Evolutionary conservation across 2,888 invertebrate species (phyloP), one percentile per base, ranked within the genome.

Genomic region (Ectobius pallidus): DNA sequence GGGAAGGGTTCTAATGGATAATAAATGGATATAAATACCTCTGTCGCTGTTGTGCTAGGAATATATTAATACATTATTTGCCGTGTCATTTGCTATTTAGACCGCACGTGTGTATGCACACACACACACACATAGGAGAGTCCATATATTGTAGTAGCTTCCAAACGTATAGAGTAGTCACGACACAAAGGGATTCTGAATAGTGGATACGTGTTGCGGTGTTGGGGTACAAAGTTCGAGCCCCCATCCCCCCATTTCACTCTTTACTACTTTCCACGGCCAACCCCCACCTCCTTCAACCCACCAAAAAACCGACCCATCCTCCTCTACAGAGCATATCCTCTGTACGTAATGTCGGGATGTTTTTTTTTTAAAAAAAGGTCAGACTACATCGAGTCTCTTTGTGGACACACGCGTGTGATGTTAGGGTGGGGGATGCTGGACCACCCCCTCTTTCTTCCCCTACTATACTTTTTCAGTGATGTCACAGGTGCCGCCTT

Each of bases 11-110:
- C 68, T 75, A 75, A 75, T 75, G 75, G 75, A 65, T 73, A 75
- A 73, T 75, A 75, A 73, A 75, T 75, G 75, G 73, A 71, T 73
- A 73, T 75, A 75, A 75, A 73, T 73, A 71, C 74, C 69, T 27
- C 72, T 63, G 70, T 70, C 65, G 73, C 65, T 70, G 65, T 25
- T 44, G 65, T 27, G 65, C 52, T 30, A 44, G 67, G 75, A 75
- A 77, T 77, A 75, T 71, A 77, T 76, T 77, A 77, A 77, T 77
- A 75, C 70, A 75, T 75, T 75, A 75, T 73, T 72, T 58, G 30
- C 65, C 55, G 34, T 68, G 68, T 74, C 68, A 70, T 69, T 67
- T 44, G 39, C 49, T 68, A 44, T 58, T 32, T 34, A 62, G 58
- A 69, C 71, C 74, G 67, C 75, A 75, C 74, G 75, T 74, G 75